Conservation (phyloP, 2,888 invertebrate species). For the Gandaritis pyraliata region DNA sequence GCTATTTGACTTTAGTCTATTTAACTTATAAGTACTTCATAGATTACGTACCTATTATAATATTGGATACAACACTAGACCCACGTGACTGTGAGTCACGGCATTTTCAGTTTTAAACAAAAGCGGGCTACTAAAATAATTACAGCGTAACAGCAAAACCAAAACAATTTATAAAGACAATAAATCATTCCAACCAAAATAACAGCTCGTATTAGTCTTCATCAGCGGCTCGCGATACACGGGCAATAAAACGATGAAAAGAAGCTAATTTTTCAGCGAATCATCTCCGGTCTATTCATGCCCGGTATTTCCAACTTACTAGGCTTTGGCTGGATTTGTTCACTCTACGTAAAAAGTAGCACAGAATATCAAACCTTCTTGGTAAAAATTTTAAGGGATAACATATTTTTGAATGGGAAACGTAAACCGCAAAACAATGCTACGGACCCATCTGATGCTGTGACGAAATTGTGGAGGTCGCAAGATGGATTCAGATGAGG, state of each 20-base stretch:
- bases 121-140: constrained; percentile 41
- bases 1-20: too few relatives aligned
- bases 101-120: not conserved
- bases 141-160: constrained; percentile 46
- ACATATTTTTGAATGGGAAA: too few relatives aligned
- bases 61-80: too few relatives aligned
- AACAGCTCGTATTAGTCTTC: constrained; percentile 82
- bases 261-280: constrained; percentile 83
- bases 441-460: too few relatives aligned
- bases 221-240: constrained; percentile 72
- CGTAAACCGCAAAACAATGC: too few relatives aligned
- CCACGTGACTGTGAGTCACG: not conserved
- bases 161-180: constrained; percentile 58
- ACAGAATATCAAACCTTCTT: not conserved
- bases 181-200: constrained; percentile 73
- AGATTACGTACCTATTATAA: too few relatives aligned
- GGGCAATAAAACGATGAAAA: constrained; percentile 81
- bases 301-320: constrained; percentile 22
- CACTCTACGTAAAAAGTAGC: not conserved
- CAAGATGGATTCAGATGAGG: too few relatives aligned
- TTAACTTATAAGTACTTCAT: too few relatives aligned
- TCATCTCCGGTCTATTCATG: constrained; percentile 71
- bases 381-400: not conserved
- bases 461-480: too few relatives aligned
- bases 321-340: constrained; percentile 2